Evolutionary conservation across 2,113 vertebrate species (phyloP).

Genomic region (Charadrius vociferus): DNA sequence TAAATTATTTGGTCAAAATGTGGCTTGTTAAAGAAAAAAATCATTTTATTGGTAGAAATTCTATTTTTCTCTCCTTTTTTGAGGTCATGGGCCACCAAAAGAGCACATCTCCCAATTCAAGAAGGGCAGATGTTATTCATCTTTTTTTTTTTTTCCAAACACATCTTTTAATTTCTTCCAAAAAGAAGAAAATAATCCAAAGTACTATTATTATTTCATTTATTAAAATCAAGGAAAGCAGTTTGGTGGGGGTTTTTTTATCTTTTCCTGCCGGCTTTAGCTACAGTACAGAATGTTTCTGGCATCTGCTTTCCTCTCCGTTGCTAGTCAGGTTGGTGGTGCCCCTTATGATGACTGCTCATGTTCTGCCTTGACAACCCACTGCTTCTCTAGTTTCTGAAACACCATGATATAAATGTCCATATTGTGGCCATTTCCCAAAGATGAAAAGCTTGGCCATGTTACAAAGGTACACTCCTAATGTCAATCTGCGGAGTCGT

Average conservation of each 20-base stretch:
- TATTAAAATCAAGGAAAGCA: not conserved
- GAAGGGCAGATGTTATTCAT: not conserved
- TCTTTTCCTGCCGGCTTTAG: not conserved
- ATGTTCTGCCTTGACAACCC: not conserved
- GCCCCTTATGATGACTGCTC: not conserved
- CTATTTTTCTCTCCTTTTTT: not conserved
- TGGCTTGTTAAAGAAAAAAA: not conserved
- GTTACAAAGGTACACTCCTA: too few species aligned
- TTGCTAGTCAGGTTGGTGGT: not conserved
- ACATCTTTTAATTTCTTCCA: not conserved
- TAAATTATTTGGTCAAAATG: not conserved
- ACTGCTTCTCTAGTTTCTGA: not conserved
- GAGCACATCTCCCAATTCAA: not conserved
- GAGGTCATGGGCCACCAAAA: not conserved
- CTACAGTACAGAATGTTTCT: not conserved
- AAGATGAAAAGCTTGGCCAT: not conserved
- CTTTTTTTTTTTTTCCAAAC: not conserved
- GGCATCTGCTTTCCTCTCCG: not conserved
- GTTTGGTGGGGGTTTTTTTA: not conserved
- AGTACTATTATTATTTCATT: not conserved
- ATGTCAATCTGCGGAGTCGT: accelerated
- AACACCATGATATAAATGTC: not conserved
- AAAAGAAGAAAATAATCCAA: not conserved
- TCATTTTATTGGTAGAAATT: not conserved
- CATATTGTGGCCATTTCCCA: not conserved